phyloP scores from a whole-genome alignment of 2,113 vertebrate genomes.

The Porphyrio hochstetteri region DNA sequence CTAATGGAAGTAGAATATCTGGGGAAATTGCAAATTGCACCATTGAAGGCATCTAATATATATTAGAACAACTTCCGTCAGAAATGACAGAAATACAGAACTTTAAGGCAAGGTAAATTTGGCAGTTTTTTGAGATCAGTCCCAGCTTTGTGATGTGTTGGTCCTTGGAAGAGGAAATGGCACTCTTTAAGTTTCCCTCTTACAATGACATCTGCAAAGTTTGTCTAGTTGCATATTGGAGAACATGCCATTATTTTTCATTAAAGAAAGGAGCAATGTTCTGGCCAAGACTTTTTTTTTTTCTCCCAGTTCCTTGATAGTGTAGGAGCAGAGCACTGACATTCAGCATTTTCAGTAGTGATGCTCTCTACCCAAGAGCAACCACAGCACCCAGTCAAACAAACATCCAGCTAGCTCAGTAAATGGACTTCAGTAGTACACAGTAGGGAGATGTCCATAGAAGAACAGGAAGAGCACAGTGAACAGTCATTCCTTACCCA shows the following conservation, averaged over 20 bases:
- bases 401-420: not conserved
- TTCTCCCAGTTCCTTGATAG: not conserved
- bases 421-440: not conserved
- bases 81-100: not conserved
- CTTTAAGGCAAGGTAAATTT: not conserved
- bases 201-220: not conserved
- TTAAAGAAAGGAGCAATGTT: not conserved
- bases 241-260: not conserved
- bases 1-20: not conserved
- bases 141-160: not conserved
- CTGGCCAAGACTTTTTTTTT: not conserved
- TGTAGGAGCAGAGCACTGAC: not conserved
- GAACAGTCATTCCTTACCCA: not conserved
- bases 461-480: not conserved
- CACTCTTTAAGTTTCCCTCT: not conserved
- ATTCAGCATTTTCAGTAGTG: not conserved
- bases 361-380: not conserved
- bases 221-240: not conserved
- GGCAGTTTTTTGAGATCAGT: not conserved
- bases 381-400: not conserved
- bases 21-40: not conserved
- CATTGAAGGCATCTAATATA: not conserved
- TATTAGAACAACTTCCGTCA: not conserved
- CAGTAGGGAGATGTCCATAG: not conserved
- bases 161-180: not conserved